Conservation (phyloP, 2,888 invertebrate species). For the Metalampra italica region DNA sequence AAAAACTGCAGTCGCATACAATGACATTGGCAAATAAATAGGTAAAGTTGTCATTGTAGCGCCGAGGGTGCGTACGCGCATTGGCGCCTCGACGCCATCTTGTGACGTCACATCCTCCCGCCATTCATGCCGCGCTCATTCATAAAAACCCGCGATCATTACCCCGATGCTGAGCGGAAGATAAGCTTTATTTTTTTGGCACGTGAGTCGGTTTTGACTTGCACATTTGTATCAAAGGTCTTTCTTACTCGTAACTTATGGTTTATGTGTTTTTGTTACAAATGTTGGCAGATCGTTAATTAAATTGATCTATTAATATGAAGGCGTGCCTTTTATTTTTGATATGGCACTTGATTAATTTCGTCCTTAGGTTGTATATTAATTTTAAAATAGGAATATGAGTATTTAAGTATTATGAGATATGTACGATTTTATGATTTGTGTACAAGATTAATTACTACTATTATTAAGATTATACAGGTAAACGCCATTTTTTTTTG, state of each 20-base stretch:
- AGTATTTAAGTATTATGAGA: too few species aligned
- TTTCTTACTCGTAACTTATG: neutral
- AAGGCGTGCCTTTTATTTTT: too few species aligned
- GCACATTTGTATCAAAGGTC: neutral
- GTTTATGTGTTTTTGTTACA: neutral
- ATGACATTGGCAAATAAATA: slow-evolving; percentile 30
- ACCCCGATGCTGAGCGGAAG: slow-evolving; percentile 1
- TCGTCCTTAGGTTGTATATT: too few species aligned
- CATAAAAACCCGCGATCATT: slow-evolving; percentile 37
- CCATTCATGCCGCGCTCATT: slow-evolving; percentile 60
- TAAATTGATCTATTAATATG: neutral
- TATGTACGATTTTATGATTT: too few species aligned
- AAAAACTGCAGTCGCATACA: slow-evolving; percentile 35
- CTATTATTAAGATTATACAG: too few species aligned
- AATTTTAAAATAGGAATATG: too few species aligned
- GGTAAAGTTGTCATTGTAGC: slow-evolving; percentile 25
- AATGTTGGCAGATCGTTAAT: neutral
- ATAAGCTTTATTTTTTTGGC: neutral
- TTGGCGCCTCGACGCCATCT: slow-evolving; percentile 35
- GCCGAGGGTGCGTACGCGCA: slow-evolving; percentile 48
- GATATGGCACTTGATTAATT: too few species aligned
- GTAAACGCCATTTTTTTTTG: too few species aligned
- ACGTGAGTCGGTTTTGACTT: neutral
- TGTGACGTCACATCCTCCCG: slow-evolving; percentile 59
- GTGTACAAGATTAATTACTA: too few species aligned